Base-by-base conservation (phyloP, 2,888 invertebrate species). In the Platycnemis pennipes region DNA sequence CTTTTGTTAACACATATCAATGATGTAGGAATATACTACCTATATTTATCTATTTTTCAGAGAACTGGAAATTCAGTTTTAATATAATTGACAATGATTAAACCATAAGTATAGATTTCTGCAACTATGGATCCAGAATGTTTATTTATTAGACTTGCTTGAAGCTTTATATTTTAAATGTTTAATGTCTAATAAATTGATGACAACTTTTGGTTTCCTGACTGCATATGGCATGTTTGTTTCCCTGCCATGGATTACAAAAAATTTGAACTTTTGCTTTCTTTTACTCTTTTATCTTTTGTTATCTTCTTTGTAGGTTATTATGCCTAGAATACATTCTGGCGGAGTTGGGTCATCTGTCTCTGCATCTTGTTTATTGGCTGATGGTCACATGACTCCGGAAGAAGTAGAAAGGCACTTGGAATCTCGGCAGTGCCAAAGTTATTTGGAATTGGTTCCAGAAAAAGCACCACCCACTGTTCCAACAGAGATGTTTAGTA, bases 401-500 rank as follows among this genome's bases (percentile, higher is more conserved):
- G 99, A 99, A 96, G 99, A 99, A 96, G 98, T 99, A 13, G 99
- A 99, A 96, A 97, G 99, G 77, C 99, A 99, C 96, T 97, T 99
- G 95, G 99, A 99, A 96, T 98, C 99, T 26, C 97, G 98, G 31
- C 91, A 91, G 63, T 94, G 95, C 88, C 98, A 98, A 95, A 98
- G 98, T 45, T 98, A 98, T 96, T 97, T 98, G 96, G 98, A 98
- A 96, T 97, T 98, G 95, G 97, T 98, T 95, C 98, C 98, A 2
- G 99, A 99, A 96, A 97, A 98, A 95, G 98, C 99, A 53, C 98
- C 99, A 0, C 98, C 98, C 0, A 98, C 99, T 22, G 98, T 99
- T 49, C 99, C 99, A 7, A 98, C 98, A 85, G 99, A 99, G 96
- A 99, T 99, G 98, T 99, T 99, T 96, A 99, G 99, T 96, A 99